Percentiles rank a stretch among this genome's conserved stretches.
Conservation (phyloP, 2,888 invertebrate genomes). For the Drosophila phalerata region DNA sequence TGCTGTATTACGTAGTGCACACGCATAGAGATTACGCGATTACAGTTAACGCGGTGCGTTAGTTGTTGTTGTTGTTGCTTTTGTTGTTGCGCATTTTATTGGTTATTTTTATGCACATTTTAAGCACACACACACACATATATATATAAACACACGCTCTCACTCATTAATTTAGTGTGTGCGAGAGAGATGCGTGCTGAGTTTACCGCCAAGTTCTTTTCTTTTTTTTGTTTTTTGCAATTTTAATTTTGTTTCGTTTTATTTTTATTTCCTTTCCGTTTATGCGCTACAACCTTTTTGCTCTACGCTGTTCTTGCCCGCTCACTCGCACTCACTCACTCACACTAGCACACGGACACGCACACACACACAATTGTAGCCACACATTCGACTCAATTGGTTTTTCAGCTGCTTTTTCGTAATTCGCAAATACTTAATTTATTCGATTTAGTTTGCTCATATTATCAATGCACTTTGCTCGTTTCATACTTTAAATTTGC, state of each 20-base stretch:
- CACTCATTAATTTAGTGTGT: slow-evolving; percentile 6
- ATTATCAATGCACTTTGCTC: slow-evolving; percentile 59
- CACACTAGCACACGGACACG: slow-evolving; percentile 36
- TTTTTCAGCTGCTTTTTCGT: slow-evolving; percentile 69
- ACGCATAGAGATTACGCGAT: slow-evolving; percentile 56
- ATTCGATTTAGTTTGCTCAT: slow-evolving; percentile 65
- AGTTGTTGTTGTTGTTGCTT: slow-evolving; percentile 42
- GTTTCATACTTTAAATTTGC: slow-evolving; percentile 53
- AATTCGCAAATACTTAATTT: slow-evolving; percentile 74
- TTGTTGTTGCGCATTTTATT: slow-evolving; percentile 60
- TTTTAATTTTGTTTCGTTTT: slow-evolving; percentile 54
- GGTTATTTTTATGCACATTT: slow-evolving; percentile 64
- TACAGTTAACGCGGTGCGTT: slow-evolving; percentile 55
- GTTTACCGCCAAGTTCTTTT: slow-evolving; percentile 74
- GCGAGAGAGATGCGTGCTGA: slow-evolving; percentile 32
- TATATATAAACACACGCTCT: slow-evolving; percentile 16
- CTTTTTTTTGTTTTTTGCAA: slow-evolving; percentile 45
- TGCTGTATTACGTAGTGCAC: slow-evolving; percentile 53
- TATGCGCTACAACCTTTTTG: slow-evolving; percentile 53
- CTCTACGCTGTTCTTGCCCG: slow-evolving; percentile 40
- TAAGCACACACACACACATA: slow-evolving; percentile 19
- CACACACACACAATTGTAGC: slow-evolving; percentile 57
- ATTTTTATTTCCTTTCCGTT: slow-evolving; percentile 72
- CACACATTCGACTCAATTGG: slow-evolving; percentile 66
- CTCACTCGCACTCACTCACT: slow-evolving; percentile 53